phyloP scores from a whole-genome alignment of 2,888 invertebrate species.

The Cabera pusaria region DNA sequence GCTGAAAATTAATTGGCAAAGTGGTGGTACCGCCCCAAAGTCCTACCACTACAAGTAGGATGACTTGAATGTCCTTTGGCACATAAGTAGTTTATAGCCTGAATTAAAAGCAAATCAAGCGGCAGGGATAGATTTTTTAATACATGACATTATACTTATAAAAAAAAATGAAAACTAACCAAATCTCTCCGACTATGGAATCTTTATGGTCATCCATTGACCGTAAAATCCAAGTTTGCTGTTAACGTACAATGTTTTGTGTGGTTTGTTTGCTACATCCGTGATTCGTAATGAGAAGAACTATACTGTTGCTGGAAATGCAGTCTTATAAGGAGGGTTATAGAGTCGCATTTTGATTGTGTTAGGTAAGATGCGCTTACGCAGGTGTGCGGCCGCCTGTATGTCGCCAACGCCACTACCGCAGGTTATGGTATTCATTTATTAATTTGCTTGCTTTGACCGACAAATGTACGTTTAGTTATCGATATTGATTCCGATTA shows the following conservation, averaged over 20 bases:
- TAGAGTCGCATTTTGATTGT: constrained; percentile 42
- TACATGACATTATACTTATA: no score
- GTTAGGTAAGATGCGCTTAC: constrained; percentile 59
- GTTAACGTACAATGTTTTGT: constrained; percentile 76
- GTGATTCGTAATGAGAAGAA: constrained; percentile 78
- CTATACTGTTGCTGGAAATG: constrained; percentile 21
- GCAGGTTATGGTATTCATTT: constrained; percentile 78
- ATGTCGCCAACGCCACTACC: constrained; percentile 74
- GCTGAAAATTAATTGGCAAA: no score
- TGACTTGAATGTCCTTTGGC: no score
- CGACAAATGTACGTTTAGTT: constrained; percentile 54
- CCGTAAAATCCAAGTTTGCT: constrained; percentile 73
- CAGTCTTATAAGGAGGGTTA: neutral
- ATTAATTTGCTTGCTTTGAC: constrained; percentile 78
- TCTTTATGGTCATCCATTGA: constrained; percentile 59
- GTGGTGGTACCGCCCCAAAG: no score
- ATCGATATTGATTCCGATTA: constrained; percentile 25
- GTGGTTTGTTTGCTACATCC: constrained; percentile 79
- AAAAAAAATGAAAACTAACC: no score
- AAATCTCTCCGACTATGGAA: constrained; percentile 58
- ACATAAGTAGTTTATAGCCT: no score
- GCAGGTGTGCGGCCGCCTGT: constrained; percentile 80
- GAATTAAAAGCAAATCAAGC: no score
- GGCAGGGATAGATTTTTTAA: no score
- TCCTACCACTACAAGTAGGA: no score